Evolutionary conservation across 2,888 invertebrate genomes (phyloP).

Genomic region (Oegoconia quadripuncta): DNA sequence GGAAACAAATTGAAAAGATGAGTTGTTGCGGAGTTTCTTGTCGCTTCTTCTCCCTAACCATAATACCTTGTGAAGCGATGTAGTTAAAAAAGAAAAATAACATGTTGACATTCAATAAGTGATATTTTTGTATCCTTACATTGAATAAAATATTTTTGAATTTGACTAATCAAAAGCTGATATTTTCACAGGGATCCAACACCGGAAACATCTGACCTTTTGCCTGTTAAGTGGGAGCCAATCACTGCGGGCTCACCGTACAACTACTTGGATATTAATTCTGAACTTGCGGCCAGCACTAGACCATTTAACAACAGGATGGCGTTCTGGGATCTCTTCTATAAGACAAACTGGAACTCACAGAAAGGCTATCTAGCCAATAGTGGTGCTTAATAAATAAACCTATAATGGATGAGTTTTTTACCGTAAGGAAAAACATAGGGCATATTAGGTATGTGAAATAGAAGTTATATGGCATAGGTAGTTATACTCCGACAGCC

Average conservation of each 20-base stretch:
- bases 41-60: too few species aligned
- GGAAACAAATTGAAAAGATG: too few species aligned
- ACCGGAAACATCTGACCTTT: conserved; percentile 32
- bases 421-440: too few species aligned
- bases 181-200: conserved; percentile 40
- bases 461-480: too few species aligned
- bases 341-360: conserved; percentile 24
- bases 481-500: too few species aligned
- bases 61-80: too few species aligned
- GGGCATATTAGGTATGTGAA: too few species aligned
- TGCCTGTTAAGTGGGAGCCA: conserved; percentile 44
- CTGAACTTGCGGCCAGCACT: conserved; percentile 21
- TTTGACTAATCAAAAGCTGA: background rate
- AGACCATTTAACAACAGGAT: conserved; percentile 36
- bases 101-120: too few species aligned
- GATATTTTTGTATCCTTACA: too few species aligned
- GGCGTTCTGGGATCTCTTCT: conserved; percentile 47
- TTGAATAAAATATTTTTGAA: background rate
- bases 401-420: too few species aligned
- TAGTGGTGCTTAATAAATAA: background rate
- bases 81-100: too few species aligned
- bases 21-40: too few species aligned
- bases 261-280: conserved; percentile 35
- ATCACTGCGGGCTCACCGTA: conserved; percentile 25
- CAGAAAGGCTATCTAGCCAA: conserved; percentile 8